Evolutionary conservation across 2,888 invertebrate genomes (phyloP).

Genomic region (Diaperis boleti): DNA sequence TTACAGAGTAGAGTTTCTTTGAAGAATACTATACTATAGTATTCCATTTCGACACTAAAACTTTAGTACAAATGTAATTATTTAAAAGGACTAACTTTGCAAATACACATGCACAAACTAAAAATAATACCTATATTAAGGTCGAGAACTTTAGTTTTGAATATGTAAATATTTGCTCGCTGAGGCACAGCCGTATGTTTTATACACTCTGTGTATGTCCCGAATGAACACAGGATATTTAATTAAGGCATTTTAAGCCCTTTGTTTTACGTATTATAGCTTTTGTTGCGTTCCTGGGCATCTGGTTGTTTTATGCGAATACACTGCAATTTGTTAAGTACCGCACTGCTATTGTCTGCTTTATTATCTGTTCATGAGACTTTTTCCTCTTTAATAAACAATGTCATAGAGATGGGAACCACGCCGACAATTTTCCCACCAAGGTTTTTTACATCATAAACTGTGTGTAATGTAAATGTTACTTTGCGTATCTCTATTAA

Average conservation of each 20-base stretch:
- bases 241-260: slow-evolving; percentile 27
- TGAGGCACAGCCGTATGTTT: slow-evolving; percentile 8
- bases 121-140: slow-evolving; percentile 11
- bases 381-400: slow-evolving; percentile 31
- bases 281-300: slow-evolving; percentile 23
- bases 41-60: no score
- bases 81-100: slow-evolving; percentile 8
- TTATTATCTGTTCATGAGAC: slow-evolving; percentile 33
- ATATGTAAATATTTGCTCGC: slow-evolving; percentile 10
- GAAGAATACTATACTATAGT: no score
- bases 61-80: slow-evolving; percentile 12
- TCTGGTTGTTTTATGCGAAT: slow-evolving; percentile 34
- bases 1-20: background rate
- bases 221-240: slow-evolving; percentile 23
- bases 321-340: slow-evolving; percentile 41
- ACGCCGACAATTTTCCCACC: slow-evolving; percentile 16
- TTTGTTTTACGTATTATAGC: slow-evolving; percentile 29
- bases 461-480: background rate
- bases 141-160: slow-evolving; percentile 12
- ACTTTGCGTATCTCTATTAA: background rate
- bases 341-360: slow-evolving; percentile 31
- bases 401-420: slow-evolving; percentile 30
- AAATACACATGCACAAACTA: slow-evolving; percentile 10
- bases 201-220: slow-evolving; percentile 9
- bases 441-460: slow-evolving; percentile 17